Conservation (phyloP, 2,888 invertebrate species). For the Gandaritis pyraliata region DNA sequence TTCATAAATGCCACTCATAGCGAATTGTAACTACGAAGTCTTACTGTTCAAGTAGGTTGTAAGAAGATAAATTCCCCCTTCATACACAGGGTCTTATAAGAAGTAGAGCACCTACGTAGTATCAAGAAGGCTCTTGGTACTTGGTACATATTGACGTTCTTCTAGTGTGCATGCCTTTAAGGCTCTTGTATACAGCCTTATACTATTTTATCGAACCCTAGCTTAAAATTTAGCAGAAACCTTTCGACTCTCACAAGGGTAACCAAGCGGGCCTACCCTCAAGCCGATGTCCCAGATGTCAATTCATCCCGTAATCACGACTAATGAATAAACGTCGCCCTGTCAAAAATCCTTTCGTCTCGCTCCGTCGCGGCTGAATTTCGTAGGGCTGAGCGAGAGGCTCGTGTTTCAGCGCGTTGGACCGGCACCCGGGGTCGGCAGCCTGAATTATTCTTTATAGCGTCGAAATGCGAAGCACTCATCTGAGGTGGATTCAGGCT, state of each 20-base stretch:
- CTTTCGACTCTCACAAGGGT: conserved; percentile 62
- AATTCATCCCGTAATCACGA: conserved; percentile 81
- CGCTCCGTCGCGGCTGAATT: conserved; percentile 54
- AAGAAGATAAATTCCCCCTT: background rate
- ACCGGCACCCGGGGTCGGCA: conserved; percentile 64
- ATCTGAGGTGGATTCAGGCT: conserved; percentile 76
- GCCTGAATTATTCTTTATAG: conserved; percentile 81
- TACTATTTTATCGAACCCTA: conserved; percentile 65
- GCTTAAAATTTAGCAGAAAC: conserved; percentile 75
- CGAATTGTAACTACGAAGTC: conserved; percentile 1
- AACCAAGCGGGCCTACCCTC: conserved; percentile 65
- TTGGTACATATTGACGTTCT: too few relatives aligned
- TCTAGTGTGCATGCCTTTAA: conserved; percentile 35
- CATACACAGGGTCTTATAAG: too few relatives aligned
- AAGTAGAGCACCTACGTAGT: too few relatives aligned
- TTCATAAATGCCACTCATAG: background rate
- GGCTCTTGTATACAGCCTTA: conserved; percentile 43
- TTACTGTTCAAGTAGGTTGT: background rate
- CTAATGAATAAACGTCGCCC: conserved; percentile 79
- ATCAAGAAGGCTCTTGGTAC: too few relatives aligned
- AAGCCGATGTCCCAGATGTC: conserved; percentile 75
- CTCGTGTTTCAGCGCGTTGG: conserved; percentile 58
- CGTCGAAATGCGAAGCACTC: conserved; percentile 79
- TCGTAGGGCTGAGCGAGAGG: conserved; percentile 64
- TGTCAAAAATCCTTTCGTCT: conserved; percentile 65